Evolutionary conservation across 2,113 vertebrate species (phyloP).

Genomic region (Odocoileus virginianus): DNA sequence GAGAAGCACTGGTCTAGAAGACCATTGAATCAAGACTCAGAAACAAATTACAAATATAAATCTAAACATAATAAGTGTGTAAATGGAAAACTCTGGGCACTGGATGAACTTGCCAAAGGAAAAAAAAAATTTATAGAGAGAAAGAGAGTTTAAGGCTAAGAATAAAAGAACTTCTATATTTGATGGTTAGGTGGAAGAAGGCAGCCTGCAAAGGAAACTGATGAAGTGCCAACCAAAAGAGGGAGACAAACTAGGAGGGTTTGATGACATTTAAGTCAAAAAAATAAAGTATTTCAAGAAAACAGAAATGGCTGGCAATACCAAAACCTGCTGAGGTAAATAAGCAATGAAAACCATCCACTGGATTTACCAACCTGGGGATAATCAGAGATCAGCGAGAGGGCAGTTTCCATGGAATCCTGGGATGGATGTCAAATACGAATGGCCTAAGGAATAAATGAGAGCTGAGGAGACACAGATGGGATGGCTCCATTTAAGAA

Average conservation of each 20-base stretch:
- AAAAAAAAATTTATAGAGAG: not conserved
- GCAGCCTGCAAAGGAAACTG: not conserved
- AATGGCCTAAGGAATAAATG: not conserved
- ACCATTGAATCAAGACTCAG: not conserved
- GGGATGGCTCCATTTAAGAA: not conserved
- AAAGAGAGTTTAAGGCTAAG: not conserved
- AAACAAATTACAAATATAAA: not conserved
- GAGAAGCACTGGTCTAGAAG: not conserved
- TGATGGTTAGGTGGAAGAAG: not conserved
- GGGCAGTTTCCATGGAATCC: not conserved
- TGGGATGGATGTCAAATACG: not conserved
- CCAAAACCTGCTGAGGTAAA: not conserved
- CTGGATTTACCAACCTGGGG: not conserved
- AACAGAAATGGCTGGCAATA: not conserved
- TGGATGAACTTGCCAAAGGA: not conserved
- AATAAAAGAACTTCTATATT: not conserved
- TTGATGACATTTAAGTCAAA: not conserved
- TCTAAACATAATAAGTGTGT: not conserved
- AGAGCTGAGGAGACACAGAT: not conserved
- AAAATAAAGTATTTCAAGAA: not conserved
- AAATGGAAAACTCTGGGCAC: not conserved
- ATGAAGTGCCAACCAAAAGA: not conserved
- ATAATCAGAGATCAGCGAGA: not conserved
- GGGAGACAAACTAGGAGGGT: not conserved
- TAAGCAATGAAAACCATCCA: not conserved